A percentile compares a stretch with the other conserved stretches of the same genome.
Conservation (phyloP, 2,888 invertebrate species). For the Charanyca ferruginea region DNA sequence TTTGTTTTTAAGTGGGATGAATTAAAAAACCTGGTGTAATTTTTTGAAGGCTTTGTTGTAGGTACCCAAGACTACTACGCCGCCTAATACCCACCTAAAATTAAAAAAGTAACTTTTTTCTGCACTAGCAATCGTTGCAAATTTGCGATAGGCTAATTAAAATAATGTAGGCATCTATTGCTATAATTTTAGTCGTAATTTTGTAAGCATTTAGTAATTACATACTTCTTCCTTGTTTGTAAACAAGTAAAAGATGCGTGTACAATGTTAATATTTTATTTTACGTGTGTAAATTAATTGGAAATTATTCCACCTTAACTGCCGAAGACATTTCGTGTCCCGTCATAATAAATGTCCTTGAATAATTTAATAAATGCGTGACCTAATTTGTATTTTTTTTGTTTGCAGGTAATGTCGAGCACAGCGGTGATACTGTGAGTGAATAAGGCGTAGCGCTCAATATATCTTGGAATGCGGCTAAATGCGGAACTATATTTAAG, state of each 20-base stretch:
- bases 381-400: constrained; percentile 42
- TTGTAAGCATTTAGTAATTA: background rate
- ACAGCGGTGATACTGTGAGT: constrained; percentile 23
- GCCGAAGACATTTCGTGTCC: constrained; percentile 21
- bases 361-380: constrained; percentile 38
- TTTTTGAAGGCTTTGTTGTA: no score
- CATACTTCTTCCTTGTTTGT: background rate
- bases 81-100: no score
- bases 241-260: constrained; percentile 16
- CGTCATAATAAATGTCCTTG: constrained; percentile 33
- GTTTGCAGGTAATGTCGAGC: constrained; percentile 45
- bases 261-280: constrained; percentile 26
- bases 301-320: constrained; percentile 28
- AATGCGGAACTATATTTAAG: constrained; percentile 24
- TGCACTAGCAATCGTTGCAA: no score
- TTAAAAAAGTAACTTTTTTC: no score
- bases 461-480: constrained; percentile 8
- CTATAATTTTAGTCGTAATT: background rate
- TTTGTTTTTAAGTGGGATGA: no score
- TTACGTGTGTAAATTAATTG: constrained; percentile 11
- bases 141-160: no score
- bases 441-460: constrained; percentile 1
- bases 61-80: no score
- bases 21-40: no score
- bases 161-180: background rate